Percentiles rank a stretch among this genome's conserved stretches.
Conservation (phyloP, 2,113 vertebrate species). For the Cheilinus undulatus region DNA sequence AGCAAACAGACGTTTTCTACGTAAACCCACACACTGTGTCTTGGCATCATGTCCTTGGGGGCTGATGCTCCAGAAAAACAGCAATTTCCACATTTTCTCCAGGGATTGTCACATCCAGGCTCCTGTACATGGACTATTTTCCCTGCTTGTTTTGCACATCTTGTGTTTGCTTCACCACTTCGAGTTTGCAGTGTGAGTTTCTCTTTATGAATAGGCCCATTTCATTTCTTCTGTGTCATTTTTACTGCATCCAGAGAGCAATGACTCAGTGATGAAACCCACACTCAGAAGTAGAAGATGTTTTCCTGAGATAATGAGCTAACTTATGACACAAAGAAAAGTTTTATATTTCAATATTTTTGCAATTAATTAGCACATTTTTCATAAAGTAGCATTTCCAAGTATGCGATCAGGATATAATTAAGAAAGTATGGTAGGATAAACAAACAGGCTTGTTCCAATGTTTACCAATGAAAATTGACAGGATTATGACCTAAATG, state of each 20-base stretch:
- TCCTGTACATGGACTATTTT: not conserved
- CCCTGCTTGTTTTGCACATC: not conserved
- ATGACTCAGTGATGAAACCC: not conserved
- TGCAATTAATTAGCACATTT: too few species aligned
- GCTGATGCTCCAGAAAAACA: not conserved
- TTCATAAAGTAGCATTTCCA: not conserved
- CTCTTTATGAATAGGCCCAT: not conserved
- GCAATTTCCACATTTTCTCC: conserved; percentile 1
- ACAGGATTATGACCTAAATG: too few species aligned
- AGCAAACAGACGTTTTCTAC: not conserved
- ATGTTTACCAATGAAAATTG: too few species aligned
- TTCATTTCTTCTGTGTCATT: too few species aligned
- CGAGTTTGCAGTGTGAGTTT: too few species aligned
- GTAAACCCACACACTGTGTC: not conserved
- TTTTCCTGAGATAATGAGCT: conserved; percentile 3
- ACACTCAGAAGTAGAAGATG: too few species aligned
- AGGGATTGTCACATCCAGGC: not conserved
- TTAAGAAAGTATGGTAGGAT: not conserved
- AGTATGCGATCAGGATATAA: not conserved
- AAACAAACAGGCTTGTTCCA: too few species aligned
- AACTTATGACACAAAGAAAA: not conserved
- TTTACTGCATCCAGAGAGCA: not conserved
- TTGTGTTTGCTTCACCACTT: too few species aligned
- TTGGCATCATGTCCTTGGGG: not conserved
- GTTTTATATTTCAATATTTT: too few species aligned